These are phyloP conservation scores for Dicrurus megarhynchus DNA, from an alignment of 2,113 vertebrate genomes.

Conservation along the genomic window DNA sequence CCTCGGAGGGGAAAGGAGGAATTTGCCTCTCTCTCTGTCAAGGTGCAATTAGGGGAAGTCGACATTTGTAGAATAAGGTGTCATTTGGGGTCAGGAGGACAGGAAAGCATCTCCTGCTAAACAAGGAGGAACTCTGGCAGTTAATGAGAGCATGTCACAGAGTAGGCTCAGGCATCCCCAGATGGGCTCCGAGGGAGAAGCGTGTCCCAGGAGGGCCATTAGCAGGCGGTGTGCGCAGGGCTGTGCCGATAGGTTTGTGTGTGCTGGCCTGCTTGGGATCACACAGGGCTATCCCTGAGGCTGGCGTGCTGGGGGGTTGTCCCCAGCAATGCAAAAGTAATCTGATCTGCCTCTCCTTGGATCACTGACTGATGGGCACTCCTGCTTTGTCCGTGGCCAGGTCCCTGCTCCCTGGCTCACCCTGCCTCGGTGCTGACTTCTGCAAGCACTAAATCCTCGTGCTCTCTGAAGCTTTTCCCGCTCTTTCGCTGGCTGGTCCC, in stretches of 20 bases:
- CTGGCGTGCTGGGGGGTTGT: background rate
- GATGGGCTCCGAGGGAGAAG: background rate
- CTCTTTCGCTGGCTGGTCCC: background rate
- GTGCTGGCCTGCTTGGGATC: background rate
- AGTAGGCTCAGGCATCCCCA: background rate
- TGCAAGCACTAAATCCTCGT: background rate
- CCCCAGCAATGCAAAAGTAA: background rate
- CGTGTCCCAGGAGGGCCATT: background rate
- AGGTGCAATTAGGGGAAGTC: conserved; percentile 27
- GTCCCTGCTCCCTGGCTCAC: background rate
- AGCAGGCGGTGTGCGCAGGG: background rate
- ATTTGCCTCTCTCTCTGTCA: background rate
- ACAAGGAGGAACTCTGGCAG: background rate
- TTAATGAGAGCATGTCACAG: background rate
- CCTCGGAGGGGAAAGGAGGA: background rate
- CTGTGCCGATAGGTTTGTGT: rapidly evolving
- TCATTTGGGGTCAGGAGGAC: conserved; percentile 20
- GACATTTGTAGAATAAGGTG: conserved; percentile 3
- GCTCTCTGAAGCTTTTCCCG: background rate
- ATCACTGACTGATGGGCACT: background rate
- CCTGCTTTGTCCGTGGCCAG: background rate
- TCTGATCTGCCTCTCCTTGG: background rate
- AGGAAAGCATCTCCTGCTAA: conserved; percentile 16
- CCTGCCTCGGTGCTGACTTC: background rate
- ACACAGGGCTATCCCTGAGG: background rate